Conservation (phyloP, 2,113 vertebrate species). For the Rhabdornis inornatus region DNA sequence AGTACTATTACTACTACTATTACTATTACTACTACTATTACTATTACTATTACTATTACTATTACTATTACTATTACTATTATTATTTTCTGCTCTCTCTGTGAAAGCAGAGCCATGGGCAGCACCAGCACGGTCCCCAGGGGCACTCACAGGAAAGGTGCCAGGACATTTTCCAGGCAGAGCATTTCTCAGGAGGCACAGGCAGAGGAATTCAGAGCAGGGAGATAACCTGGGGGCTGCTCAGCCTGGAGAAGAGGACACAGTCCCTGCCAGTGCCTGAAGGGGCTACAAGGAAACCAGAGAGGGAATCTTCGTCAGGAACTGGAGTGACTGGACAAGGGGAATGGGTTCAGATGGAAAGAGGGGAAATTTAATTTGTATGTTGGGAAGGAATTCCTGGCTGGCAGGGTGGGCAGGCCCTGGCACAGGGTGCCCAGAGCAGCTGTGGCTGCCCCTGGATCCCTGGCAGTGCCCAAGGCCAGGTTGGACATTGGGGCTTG, state of each 20-base stretch:
- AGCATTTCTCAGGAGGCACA: background rate
- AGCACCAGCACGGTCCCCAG: background rate
- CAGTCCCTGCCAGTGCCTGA: background rate
- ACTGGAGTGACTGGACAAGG: background rate
- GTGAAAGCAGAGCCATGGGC: background rate
- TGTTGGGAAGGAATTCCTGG: background rate
- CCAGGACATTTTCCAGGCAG: background rate
- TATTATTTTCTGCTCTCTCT: background rate
- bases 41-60: too few relatives aligned
- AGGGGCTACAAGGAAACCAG: background rate
- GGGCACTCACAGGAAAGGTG: background rate
- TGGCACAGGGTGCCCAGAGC: background rate
- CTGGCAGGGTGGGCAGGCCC: background rate
- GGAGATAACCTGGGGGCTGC: background rate
- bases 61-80: too few relatives aligned
- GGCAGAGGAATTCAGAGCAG: background rate
- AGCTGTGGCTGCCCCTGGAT: background rate
- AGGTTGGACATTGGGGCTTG: background rate
- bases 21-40: too few relatives aligned
- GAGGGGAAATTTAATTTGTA: background rate
- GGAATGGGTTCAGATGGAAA: background rate
- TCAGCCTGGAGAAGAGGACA: background rate
- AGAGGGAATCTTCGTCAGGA: background rate
- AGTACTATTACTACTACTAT: too few relatives aligned
- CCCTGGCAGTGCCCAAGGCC: background rate